A percentile compares a stretch with the other conserved stretches of the same genome.
Conservation (phyloP, 2,113 vertebrate species). For the Corvus cornix region DNA sequence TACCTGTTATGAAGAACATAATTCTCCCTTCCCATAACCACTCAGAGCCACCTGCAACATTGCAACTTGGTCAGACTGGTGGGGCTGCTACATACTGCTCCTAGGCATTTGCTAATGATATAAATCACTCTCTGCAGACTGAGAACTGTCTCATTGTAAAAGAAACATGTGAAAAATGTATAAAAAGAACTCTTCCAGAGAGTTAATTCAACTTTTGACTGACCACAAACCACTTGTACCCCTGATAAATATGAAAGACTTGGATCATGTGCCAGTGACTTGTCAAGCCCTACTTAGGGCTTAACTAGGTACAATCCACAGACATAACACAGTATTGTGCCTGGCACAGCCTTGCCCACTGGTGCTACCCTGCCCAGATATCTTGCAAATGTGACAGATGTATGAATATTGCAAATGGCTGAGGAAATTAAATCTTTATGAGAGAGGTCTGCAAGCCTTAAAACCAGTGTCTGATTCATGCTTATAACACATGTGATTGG, state of each 20-base stretch:
- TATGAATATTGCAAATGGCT: slow-evolving; percentile 5
- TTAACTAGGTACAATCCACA: slow-evolving; percentile 34
- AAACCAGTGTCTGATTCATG: slow-evolving; percentile 41
- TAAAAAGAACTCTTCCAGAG: slow-evolving; percentile 24
- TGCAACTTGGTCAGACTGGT: neutral
- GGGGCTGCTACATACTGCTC: neutral
- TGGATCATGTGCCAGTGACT: slow-evolving; percentile 19
- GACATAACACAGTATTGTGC: slow-evolving; percentile 20
- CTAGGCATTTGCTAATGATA: neutral
- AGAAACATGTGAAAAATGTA: slow-evolving; percentile 42
- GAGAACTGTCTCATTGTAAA: neutral
- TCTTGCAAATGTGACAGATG: neutral
- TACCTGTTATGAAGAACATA: neutral
- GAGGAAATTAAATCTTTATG: slow-evolving; percentile 44
- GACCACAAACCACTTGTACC: slow-evolving; percentile 61
- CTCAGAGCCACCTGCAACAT: neutral
- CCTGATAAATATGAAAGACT: slow-evolving; percentile 43
- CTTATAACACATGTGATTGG: slow-evolving; percentile 16
- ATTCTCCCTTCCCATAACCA: neutral
- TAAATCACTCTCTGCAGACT: slow-evolving; percentile 16
- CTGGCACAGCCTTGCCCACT: slow-evolving; percentile 7
- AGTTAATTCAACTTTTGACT: slow-evolving; percentile 36
- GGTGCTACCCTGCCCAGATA: neutral
- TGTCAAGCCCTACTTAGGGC: slow-evolving; percentile 44
- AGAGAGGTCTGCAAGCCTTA: slow-evolving; percentile 27